phyloP scores from a whole-genome alignment of 2,888 invertebrate genomes.

The Ypsolopha scabrella region DNA sequence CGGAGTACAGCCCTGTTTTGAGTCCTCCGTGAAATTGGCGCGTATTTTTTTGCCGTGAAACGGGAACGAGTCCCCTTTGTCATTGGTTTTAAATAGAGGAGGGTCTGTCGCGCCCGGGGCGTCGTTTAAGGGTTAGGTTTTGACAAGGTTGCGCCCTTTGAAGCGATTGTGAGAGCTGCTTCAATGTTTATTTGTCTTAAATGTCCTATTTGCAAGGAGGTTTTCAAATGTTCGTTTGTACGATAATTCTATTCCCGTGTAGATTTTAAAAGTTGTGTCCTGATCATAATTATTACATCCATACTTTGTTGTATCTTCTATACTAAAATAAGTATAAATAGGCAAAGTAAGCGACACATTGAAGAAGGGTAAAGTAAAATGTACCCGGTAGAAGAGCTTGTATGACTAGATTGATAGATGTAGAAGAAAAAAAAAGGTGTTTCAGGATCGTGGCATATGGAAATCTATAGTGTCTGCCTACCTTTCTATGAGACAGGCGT shows the following conservation, averaged over 20 bases:
- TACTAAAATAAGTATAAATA: too few species aligned
- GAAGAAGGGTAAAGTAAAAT: too few species aligned
- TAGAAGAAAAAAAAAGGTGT: too few species aligned
- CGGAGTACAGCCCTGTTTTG: constrained; percentile 21
- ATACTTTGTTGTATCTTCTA: too few species aligned
- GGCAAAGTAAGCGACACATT: too few species aligned
- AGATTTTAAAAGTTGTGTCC: too few species aligned
- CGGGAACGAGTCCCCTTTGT: constrained; percentile 2
- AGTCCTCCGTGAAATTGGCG: constrained; percentile 45
- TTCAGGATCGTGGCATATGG: too few species aligned
- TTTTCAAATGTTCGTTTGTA: background rate
- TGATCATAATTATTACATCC: too few species aligned
- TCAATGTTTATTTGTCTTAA: background rate
- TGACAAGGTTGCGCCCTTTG: constrained; percentile 1
- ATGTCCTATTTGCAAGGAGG: background rate
- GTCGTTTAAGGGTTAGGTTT: constrained; percentile 5
- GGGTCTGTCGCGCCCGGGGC: constrained; percentile 2
- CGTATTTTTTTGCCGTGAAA: background rate
- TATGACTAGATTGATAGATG: too few species aligned
- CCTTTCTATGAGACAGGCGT: too few species aligned
- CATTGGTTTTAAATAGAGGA: constrained; percentile 5
- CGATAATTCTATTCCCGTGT: background rate
- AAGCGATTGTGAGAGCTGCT: background rate
- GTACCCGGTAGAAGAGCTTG: too few species aligned
- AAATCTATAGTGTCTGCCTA: too few species aligned